Evolutionary conservation across 2,797 vertebrate genomes (phyloP).

Genomic region (Masticophis lateralis): DNA sequence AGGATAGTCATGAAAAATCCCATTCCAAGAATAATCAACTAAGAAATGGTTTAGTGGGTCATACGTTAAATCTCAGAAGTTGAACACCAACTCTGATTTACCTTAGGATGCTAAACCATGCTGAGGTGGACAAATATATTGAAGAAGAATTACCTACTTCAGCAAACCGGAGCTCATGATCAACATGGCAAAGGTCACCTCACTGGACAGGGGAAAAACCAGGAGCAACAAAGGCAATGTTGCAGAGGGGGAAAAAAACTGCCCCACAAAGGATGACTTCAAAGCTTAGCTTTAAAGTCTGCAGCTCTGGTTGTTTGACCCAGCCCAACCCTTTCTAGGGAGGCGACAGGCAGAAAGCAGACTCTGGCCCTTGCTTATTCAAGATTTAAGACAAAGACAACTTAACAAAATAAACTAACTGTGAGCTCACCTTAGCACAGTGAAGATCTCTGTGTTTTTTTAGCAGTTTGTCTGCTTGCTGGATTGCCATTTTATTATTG

Average conservation of each 20-base stretch:
- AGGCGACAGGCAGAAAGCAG: background rate
- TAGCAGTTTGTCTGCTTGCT: conserved; percentile 96
- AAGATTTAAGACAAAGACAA: background rate
- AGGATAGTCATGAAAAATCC: background rate
- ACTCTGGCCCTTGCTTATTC: background rate
- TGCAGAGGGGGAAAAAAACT: background rate
- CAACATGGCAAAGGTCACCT: background rate
- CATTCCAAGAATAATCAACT: background rate
- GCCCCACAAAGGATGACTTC: no score
- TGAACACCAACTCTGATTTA: background rate
- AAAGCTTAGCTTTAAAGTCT: background rate
- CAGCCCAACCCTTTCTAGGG: background rate
- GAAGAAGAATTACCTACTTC: background rate
- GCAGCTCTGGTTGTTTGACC: background rate
- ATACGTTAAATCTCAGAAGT: background rate
- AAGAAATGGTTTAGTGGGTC: background rate
- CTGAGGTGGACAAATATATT: background rate
- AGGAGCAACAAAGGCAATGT: background rate
- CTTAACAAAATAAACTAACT: background rate
- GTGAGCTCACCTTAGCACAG: conserved; percentile 89
- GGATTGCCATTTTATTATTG: conserved; percentile 99
- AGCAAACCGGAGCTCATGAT: background rate
- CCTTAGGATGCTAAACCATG: background rate
- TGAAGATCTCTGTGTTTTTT: conserved; percentile 98
- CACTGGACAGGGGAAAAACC: background rate